These are phyloP conservation scores for Holacanthus passer DNA, from an alignment of 2,113 vertebrate species.

Conservation along the genomic window DNA sequence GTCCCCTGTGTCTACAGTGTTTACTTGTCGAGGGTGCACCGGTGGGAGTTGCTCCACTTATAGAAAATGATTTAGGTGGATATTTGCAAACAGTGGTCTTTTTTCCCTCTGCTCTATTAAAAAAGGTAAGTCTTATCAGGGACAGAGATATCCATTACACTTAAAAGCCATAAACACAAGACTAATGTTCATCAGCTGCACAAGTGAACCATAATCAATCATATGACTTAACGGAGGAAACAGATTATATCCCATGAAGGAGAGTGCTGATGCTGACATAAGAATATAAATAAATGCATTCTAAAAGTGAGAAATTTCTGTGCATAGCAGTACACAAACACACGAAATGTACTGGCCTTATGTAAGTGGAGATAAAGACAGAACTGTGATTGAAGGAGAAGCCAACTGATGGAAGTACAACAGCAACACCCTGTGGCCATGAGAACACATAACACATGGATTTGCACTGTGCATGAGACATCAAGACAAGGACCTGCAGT, in stretches of 20 bases:
- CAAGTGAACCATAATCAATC: slow-evolving; percentile 79
- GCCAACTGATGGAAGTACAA: slow-evolving; percentile 64
- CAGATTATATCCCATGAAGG: slow-evolving; percentile 75
- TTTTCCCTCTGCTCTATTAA: slow-evolving; percentile 74
- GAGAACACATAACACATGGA: not conserved
- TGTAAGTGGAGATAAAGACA: slow-evolving; percentile 56
- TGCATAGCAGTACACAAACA: slow-evolving; percentile 59
- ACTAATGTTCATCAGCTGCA: slow-evolving; percentile 84
- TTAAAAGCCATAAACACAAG: slow-evolving; percentile 83
- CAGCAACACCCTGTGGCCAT: slow-evolving; percentile 79
- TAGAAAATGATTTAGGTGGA: slow-evolving; percentile 71
- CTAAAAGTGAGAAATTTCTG: slow-evolving; percentile 77
- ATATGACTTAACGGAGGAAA: slow-evolving; percentile 72
- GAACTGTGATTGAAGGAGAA: slow-evolving; percentile 41
- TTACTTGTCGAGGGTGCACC: slow-evolving; percentile 58
- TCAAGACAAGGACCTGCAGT: not conserved
- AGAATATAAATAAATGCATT: slow-evolving; percentile 82
- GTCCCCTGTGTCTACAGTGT: slow-evolving; percentile 67
- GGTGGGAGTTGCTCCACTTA: slow-evolving; percentile 77
- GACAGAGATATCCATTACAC: slow-evolving; percentile 81
- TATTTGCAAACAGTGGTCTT: slow-evolving; percentile 65
- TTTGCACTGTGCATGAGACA: not conserved
- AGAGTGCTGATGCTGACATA: slow-evolving; percentile 82
- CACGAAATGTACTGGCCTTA: slow-evolving; percentile 58
- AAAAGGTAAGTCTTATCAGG: slow-evolving; percentile 75